phyloP scores from a whole-genome alignment of 1,140 invertebrate species.

The Phenacoccus solenopsis region DNA sequence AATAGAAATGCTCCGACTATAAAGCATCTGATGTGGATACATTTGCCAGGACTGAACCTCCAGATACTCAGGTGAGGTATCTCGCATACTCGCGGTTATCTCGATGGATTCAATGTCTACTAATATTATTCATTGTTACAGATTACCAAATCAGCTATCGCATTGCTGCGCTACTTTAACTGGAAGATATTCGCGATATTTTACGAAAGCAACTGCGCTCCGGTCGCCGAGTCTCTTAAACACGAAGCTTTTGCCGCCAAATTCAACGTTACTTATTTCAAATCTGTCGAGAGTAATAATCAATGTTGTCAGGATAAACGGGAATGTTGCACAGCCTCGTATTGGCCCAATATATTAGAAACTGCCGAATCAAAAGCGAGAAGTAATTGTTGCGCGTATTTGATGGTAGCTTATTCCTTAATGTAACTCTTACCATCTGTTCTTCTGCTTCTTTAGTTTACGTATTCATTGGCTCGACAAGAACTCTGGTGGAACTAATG shows the following conservation, averaged over 20 bases:
- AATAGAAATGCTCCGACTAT: conserved; percentile 83
- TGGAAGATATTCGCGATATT: conserved; percentile 91
- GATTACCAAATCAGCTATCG: conserved; percentile 86
- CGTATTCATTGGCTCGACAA: conserved; percentile 72
- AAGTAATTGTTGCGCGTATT: conserved; percentile 58
- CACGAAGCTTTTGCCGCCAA: conserved; percentile 56
- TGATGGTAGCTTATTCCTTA: not conserved
- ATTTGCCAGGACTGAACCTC: conserved; percentile 87
- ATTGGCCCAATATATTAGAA: conserved; percentile 76
- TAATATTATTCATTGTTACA: conserved; percentile 30
- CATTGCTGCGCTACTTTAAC: conserved; percentile 73
- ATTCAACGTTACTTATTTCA: conserved; percentile 65
- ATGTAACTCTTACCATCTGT: not conserved
- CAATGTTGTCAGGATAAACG: conserved; percentile 60
- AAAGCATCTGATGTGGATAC: conserved; percentile 75
- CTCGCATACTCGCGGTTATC: no score
- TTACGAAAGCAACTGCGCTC: conserved; percentile 65
- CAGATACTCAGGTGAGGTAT: conserved; percentile 63
- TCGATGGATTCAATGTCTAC: no score
- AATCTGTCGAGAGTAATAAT: conserved; percentile 49
- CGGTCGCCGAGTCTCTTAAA: conserved; percentile 60
- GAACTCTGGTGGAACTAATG: conserved; percentile 78
- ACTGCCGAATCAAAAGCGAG: conserved; percentile 78
- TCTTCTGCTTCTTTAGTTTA: conserved; percentile 57
- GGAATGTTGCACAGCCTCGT: conserved; percentile 54